Conservation (phyloP, 2,888 invertebrate species). For the Synergus laeviventris region DNA sequence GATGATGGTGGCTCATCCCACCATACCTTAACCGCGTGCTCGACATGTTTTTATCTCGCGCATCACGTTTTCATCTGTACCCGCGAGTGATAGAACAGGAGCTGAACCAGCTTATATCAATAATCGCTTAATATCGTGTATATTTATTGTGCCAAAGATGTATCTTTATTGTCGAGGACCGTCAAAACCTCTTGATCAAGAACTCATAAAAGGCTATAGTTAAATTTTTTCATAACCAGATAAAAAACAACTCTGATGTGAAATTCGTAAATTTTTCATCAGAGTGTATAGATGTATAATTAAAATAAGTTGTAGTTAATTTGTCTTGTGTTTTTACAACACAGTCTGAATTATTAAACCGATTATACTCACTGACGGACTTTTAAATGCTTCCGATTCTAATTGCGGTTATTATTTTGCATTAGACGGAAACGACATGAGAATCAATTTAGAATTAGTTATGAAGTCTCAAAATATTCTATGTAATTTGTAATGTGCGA, state of each 20-base stretch:
- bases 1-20: too few relatives aligned
- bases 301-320: constrained; percentile 16
- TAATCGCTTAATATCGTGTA: constrained; percentile 59
- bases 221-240: constrained; percentile 1
- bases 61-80: too few relatives aligned
- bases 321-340: neutral
- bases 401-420: constrained; percentile 9
- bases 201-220: neutral
- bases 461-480: constrained; percentile 11
- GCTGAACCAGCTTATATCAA: constrained; percentile 43
- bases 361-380: constrained; percentile 32
- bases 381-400: neutral
- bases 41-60: too few relatives aligned
- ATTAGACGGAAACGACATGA: constrained; percentile 17
- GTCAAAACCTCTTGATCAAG: constrained; percentile 26
- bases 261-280: constrained; percentile 6
- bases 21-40: too few relatives aligned
- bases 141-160: constrained; percentile 74
- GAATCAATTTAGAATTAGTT: constrained; percentile 28
- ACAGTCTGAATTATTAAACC: constrained; percentile 6
- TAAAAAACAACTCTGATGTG: constrained; percentile 6
- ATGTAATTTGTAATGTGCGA: constrained; percentile 21
- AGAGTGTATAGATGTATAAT: constrained; percentile 9
- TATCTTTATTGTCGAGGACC: constrained; percentile 58
- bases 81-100: too few relatives aligned